A percentile compares a stretch with the other conserved stretches of the same genome.
Conservation (phyloP, 2,888 invertebrate genomes). For the Chaetogeoica ovagalla region DNA sequence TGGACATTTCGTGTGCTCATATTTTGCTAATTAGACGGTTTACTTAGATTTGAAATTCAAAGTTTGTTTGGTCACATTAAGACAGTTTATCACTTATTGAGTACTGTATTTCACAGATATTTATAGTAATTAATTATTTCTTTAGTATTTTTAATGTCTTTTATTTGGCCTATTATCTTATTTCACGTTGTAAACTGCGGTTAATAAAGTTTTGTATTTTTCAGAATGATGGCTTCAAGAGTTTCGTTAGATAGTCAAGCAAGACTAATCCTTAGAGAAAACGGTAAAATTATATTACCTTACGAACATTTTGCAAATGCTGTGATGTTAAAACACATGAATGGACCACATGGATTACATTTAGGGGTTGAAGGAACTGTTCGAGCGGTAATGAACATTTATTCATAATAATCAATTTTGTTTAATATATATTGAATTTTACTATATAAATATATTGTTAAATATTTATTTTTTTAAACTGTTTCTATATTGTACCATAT, state of each 20-base stretch:
- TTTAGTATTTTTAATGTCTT: background rate
- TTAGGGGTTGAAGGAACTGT: slow-evolving; percentile 82
- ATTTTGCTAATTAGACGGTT: background rate
- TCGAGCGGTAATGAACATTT: slow-evolving; percentile 69
- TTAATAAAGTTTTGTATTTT: slow-evolving; percentile 54
- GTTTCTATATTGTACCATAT: slow-evolving; percentile 18
- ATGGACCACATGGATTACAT: slow-evolving; percentile 83
- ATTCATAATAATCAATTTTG: slow-evolving; percentile 1
- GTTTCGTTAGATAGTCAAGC: slow-evolving; percentile 83
- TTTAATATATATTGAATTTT: too few relatives aligned
- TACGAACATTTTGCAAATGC: slow-evolving; percentile 90
- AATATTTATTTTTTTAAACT: background rate
- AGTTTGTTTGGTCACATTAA: background rate
- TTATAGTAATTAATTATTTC: too few relatives aligned
- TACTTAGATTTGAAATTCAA: background rate
- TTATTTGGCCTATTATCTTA: background rate
- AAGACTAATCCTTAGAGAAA: slow-evolving; percentile 78
- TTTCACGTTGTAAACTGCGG: background rate
- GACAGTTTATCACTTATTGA: background rate
- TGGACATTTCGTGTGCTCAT: too few relatives aligned
- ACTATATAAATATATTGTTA: too few relatives aligned
- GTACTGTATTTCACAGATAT: background rate
- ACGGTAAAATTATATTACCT: slow-evolving; percentile 85
- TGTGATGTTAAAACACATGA: slow-evolving; percentile 88
- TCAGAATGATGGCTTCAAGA: slow-evolving; percentile 82